Evolutionary conservation across 2,113 vertebrate genomes (phyloP).

Genomic region (Pomatostomus ruficeps): DNA sequence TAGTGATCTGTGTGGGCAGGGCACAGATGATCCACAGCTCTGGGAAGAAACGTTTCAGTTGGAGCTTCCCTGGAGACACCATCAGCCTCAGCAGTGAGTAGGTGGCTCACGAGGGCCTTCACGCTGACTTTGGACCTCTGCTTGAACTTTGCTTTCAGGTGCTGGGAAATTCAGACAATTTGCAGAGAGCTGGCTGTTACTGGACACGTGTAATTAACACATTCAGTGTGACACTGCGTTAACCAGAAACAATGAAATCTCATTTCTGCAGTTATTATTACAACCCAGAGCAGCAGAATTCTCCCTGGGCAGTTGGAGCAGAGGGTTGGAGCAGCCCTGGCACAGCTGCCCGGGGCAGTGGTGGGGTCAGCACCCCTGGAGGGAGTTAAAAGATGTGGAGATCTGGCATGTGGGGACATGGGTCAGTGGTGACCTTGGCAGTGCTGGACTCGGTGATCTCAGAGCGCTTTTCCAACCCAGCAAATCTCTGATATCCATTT

Average conservation of each 20-base stretch:
- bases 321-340: not conserved
- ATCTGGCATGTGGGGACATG: not conserved
- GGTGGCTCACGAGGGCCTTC: not conserved
- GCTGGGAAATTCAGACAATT: not conserved
- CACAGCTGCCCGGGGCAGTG: not conserved
- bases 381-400: not conserved
- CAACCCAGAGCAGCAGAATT: not conserved
- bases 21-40: not conserved
- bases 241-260: not conserved
- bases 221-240: not conserved
- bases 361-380: not conserved
- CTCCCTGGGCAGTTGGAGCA: not conserved
- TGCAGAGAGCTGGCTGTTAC: not conserved
- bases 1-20: not conserved
- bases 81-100: not conserved
- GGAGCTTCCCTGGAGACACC: not conserved
- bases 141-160: not conserved
- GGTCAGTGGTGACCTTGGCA: not conserved
- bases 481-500: not conserved
- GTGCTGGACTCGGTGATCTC: not conserved
- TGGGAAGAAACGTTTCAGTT: not conserved
- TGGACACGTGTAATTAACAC: accelerated
- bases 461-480: not conserved
- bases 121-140: accelerated
- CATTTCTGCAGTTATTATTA: accelerated